Base-by-base conservation (phyloP, 1,140 invertebrate species). In the Cardiocondyla obscurior region DNA sequence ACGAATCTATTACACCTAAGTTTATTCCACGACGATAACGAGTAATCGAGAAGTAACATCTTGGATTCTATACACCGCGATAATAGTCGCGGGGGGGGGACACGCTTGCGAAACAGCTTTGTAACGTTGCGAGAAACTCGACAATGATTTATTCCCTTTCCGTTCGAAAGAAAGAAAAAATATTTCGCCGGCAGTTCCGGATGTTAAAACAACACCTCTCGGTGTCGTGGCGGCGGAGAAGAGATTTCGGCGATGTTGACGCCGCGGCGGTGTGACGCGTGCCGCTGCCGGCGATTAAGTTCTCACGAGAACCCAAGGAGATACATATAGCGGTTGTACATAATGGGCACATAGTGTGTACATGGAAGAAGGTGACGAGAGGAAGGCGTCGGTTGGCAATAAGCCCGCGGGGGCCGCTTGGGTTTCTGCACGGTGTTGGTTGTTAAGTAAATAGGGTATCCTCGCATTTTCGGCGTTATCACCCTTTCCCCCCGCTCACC, bases 401-500 rank as follows among this genome's bases (percentile, higher is more conserved):
- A 88, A 90, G 87, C 85, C 89, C 76, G 70, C 79, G 83, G 89
- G 89, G 89, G 73, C 79, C 76, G 85, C 76, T 88, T 86, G 79
- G 69, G 84, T 77, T 90, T 86, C 88, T 72, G 58, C 39, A 81
- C 53, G 82, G 62, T 69, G 88, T 77, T 81, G 88, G 90, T 91
- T 93, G 92, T 93, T 91, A 91, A 92, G 92, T 88, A 92, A 93
- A 93, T 90, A 90, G 90, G 74, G 74, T 79, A 39, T 53, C 25
- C 74, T 67, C 74, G 74, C 74, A 19, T 62, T 69, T 36, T 19
- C 60, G 33, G 51, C 22, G 46, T 49, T 72, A 81, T 58, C 88
- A 67, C 87, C 83, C 44, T n/a, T n/a, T n/a, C n/a, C n/a, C n/a
- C n/a, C n/a, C n/a, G n/a, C n/a, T n/a, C n/a, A n/a, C n/a, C n/a